These are phyloP conservation scores for Antrozous pallidus DNA, from an alignment of 2,797 vertebrate genomes.

Conservation along the genomic window DNA sequence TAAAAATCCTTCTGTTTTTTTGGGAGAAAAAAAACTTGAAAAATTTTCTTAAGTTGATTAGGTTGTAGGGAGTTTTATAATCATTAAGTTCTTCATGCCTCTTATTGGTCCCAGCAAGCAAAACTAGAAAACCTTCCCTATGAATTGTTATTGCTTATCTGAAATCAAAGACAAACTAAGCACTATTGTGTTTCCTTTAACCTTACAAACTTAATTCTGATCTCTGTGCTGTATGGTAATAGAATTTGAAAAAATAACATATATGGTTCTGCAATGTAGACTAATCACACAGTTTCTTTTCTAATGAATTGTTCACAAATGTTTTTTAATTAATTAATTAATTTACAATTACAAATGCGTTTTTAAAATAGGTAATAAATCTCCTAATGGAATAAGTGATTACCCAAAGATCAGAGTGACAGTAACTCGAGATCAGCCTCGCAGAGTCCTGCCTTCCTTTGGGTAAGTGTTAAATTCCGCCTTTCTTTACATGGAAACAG, in stretches of 20 bases:
- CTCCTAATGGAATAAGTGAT: constrained; percentile 70
- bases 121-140: not conserved
- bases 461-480: constrained; percentile 59
- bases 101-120: not conserved
- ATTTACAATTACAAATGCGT: constrained; percentile 49
- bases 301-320: not conserved
- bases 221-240: not conserved
- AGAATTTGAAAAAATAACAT: constrained; percentile 2
- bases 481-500: constrained; percentile 3
- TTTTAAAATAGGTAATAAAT: constrained; percentile 72
- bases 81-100: constrained; percentile 9
- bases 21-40: not conserved
- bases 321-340: not conserved
- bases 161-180: not conserved
- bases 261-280: not conserved
- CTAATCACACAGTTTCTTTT: not conserved
- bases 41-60: not conserved
- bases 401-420: constrained; percentile 75
- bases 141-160: not conserved
- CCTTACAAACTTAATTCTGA: not conserved
- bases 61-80: not conserved
- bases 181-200: constrained; percentile 4
- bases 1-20: constrained; percentile 27
- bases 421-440: constrained; percentile 56
- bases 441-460: constrained; percentile 55